Evolutionary conservation across 2,113 vertebrate species (phyloP).

Genomic region (Felis catus): DNA sequence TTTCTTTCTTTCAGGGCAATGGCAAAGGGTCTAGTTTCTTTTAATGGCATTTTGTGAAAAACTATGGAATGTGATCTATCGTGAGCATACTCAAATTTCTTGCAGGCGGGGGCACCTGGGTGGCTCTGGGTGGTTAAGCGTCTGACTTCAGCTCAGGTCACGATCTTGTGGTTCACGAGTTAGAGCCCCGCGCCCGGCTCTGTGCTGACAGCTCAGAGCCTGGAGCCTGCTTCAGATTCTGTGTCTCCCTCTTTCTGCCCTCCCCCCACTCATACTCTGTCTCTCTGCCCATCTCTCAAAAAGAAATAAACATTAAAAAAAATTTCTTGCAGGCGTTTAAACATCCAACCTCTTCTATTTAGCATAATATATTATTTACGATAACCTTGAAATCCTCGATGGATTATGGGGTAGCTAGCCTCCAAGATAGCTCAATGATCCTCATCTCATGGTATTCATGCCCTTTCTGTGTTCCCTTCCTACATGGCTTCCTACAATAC

Average conservation of each 20-base stretch:
- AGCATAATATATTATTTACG: neutral
- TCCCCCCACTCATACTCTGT: too few relatives aligned
- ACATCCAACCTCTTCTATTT: neutral
- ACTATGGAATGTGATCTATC: neutral
- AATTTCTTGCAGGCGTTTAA: conserved; percentile 24
- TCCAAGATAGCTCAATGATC: neutral
- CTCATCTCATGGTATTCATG: neutral
- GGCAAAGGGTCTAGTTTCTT: neutral
- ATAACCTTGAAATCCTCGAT: neutral
- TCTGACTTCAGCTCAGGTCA: too few relatives aligned
- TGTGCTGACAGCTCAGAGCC: too few relatives aligned
- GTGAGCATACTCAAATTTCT: neutral
- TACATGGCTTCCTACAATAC: neutral
- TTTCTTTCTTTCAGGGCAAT: too few relatives aligned
- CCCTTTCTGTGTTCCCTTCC: neutral
- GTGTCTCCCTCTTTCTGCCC: too few relatives aligned
- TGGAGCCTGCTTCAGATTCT: too few relatives aligned
- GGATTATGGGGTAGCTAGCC: neutral
- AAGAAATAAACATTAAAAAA: neutral
- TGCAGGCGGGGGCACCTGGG: neutral
- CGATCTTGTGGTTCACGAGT: too few relatives aligned
- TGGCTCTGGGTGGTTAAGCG: too few relatives aligned
- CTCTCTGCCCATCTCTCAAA: too few relatives aligned
- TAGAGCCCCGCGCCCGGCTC: too few relatives aligned
- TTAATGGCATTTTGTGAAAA: conserved; percentile 19